Evolutionary conservation across 2,888 invertebrate genomes (phyloP).

Genomic region (Mesoligia furuncula): DNA sequence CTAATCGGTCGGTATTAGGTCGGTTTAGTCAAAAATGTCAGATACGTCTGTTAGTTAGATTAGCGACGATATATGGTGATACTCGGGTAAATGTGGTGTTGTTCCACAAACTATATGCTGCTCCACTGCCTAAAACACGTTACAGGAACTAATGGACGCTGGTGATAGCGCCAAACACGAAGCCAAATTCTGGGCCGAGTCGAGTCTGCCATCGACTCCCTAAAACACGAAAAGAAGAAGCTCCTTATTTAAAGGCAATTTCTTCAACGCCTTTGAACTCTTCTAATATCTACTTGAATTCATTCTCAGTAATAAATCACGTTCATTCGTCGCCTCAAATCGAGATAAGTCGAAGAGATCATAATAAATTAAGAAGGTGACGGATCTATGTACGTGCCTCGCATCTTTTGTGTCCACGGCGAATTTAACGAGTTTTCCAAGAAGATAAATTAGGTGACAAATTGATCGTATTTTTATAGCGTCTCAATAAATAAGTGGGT

Average conservation of each 20-base stretch:
- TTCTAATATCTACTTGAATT: conserved; percentile 15
- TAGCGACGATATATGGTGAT: too few relatives aligned
- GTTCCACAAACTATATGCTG: too few relatives aligned
- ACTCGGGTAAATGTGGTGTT: neutral
- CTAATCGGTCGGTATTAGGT: too few relatives aligned
- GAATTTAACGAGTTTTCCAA: conserved; percentile 39
- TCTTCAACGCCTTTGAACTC: neutral
- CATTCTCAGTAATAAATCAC: conserved; percentile 38
- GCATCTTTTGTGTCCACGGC: conserved; percentile 10
- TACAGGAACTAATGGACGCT: too few relatives aligned
- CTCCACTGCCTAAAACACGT: too few relatives aligned
- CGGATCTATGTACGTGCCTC: conserved; percentile 36
- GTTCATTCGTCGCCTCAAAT: conserved; percentile 15
- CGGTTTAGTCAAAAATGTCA: too few relatives aligned
- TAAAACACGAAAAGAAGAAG: neutral
- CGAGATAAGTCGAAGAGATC: conserved; percentile 26
- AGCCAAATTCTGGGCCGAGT: neutral
- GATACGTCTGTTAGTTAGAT: too few relatives aligned
- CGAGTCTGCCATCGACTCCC: neutral
- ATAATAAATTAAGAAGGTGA: conserved; percentile 52
- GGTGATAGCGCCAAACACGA: neutral
- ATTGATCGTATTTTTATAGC: conserved; percentile 27
- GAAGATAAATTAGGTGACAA: conserved; percentile 47
- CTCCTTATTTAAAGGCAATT: conserved; percentile 2
- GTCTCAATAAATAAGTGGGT: conserved; percentile 4